Evolutionary conservation across 1,140 invertebrate species (phyloP), one percentile per base, ranked within the genome.

Genomic region (Nasonia longicornis): DNA sequence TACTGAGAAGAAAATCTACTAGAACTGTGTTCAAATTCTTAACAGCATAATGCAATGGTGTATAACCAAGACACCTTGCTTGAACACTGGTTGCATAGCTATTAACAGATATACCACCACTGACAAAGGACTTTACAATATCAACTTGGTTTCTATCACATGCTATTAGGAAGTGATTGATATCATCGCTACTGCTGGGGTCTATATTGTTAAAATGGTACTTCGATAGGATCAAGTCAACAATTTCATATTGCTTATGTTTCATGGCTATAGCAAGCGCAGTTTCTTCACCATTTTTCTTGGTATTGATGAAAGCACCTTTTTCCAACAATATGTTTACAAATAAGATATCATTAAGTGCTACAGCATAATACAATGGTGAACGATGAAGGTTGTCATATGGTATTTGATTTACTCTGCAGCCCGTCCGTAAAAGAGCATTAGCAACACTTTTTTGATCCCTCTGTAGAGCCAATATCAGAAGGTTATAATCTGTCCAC

Each of bases 41-140:
- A 4, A 79, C 77, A 69, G 77, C 77, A 71, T 71, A 58, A 58
- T 79, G 77, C 35, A 79, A 58, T 22, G 77, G 67, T 26, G 77
- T 79, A 58, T 71, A 79, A 38, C 77, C 67, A 31, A 45, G 45
- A 31, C 4, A 58, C 11, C 22, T 38, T 10, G 29, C 2, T 20
- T 35, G 69, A 38, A 52, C 35, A 52, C 3, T 20, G 22, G 70
- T 48, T 52, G 52, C 20, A 22, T 7, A 20, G 35, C 52, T 79
- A 58, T 79, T 79, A 20, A 79, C 48, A 45, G 67, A 58, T 2
- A 71, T 63, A 52, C 77, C 77, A 35, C 35, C 42, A 3, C 70
- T 35, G 2, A 79, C 52, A 71, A 79, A 79, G 22, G 29, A 31
- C 11, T 52, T n/a, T 7, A 79, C 58, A 35, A 79, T 42, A 14